Percentiles rank a stretch among this genome's conserved stretches.
These are phyloP conservation scores for Watersipora subatra DNA, from an alignment of 1,140 invertebrate species.

Conservation along the genomic window DNA sequence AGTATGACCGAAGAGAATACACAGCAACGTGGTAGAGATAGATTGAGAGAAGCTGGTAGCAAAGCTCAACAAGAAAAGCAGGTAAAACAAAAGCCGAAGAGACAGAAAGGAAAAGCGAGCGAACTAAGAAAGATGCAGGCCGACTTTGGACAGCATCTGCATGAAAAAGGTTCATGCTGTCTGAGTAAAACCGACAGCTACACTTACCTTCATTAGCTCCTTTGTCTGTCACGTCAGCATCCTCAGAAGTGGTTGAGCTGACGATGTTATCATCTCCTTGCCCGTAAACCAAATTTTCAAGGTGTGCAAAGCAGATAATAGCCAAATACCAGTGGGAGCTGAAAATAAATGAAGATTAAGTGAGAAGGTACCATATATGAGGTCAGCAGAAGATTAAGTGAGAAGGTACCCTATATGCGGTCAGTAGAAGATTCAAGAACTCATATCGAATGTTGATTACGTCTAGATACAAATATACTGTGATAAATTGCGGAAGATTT, in stretches of 20 bases:
- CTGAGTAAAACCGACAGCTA: no score
- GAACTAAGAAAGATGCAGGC: background rate
- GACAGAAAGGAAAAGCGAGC: background rate
- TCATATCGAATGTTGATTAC: no score
- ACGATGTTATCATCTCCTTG: background rate
- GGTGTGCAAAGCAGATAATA: conserved; percentile 81
- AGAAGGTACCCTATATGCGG: no score
- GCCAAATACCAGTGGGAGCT: conserved; percentile 89
- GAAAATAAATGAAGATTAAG: conserved; percentile 19
- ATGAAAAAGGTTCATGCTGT: background rate
- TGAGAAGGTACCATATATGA: no score
- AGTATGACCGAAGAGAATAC: background rate
- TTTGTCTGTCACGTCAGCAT: no score
- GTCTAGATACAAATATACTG: no score
- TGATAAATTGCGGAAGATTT: no score
- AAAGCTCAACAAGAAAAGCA: background rate
- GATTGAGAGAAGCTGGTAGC: background rate
- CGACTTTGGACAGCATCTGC: background rate
- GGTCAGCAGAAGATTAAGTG: no score
- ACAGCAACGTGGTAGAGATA: conserved; percentile 2
- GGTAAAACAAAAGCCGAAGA: background rate
- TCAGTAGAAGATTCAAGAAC: no score
- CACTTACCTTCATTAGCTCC: no score
- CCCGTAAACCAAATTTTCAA: conserved; percentile 39
- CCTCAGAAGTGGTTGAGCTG: background rate